Percentiles rank a stretch among this genome's conserved stretches.
Conservation (phyloP, 2,113 vertebrate genomes). For the Antigone vipio region DNA sequence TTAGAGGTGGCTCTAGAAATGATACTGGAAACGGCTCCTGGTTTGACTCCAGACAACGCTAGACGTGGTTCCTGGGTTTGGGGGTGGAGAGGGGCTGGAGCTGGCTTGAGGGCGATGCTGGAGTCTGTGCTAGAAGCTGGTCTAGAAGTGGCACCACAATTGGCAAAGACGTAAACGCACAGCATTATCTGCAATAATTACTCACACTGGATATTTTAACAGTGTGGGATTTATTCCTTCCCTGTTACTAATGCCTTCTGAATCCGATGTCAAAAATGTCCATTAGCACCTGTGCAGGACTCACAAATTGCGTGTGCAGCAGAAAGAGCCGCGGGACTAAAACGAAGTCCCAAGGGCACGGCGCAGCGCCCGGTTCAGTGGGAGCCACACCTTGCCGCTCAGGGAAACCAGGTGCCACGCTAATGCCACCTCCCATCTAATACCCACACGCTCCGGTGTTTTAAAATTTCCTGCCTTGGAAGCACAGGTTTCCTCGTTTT, state of each 20-base stretch:
- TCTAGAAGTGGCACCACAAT: not conserved
- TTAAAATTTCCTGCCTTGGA: not conserved
- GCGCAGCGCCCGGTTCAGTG: rapidly evolving
- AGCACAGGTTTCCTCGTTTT: not conserved
- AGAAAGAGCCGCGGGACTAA: not conserved
- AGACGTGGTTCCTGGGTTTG: not conserved
- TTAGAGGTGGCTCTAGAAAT: not conserved
- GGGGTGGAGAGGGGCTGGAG: not conserved
- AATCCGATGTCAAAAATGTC: not conserved
- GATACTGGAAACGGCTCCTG: not conserved
- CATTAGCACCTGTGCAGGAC: not conserved
- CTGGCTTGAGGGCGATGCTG: rapidly evolving
- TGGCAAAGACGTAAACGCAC: not conserved
- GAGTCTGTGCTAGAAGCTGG: not conserved
- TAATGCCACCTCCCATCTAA: not conserved
- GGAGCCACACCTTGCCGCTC: not conserved
- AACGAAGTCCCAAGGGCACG: not conserved
- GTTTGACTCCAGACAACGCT: not conserved
- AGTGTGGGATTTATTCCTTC: not conserved
- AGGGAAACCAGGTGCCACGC: not conserved
- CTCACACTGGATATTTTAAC: not conserved
- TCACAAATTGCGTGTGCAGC: not conserved
- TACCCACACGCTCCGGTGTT: rapidly evolving
- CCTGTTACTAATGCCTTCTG: not conserved
- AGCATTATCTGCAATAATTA: not conserved